phyloP scores from a whole-genome alignment of 2,113 vertebrate species.

The Albula glossodonta region DNA sequence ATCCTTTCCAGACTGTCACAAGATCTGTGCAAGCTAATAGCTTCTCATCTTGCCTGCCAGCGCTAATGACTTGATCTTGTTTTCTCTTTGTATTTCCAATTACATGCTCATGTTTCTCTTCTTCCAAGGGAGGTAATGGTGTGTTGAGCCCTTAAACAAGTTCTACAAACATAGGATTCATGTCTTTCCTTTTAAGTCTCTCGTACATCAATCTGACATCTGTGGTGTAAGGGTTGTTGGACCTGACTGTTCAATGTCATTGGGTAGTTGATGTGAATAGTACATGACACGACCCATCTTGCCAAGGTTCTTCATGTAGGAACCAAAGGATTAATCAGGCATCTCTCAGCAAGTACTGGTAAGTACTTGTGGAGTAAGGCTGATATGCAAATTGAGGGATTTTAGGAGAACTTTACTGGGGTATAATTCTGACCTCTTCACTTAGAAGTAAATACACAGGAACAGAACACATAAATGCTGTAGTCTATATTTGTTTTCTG shows the following conservation, averaged over 20 bases:
- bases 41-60: not conserved
- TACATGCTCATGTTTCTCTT: not conserved
- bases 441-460: not conserved
- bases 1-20: not conserved
- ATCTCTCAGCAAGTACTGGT: not conserved
- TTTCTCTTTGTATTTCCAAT: constrained; percentile 8
- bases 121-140: not conserved
- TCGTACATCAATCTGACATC: not conserved
- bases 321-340: not conserved
- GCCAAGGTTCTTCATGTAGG: not conserved
- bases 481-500: too few relatives aligned
- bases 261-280: not conserved
- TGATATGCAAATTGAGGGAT: not conserved
- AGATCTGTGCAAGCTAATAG: not conserved
- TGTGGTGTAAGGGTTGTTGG: not conserved
- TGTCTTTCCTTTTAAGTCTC: not conserved
- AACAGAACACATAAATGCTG: not conserved
- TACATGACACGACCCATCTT: not conserved
- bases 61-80: not conserved
- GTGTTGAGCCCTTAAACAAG: not conserved
- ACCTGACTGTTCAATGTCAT: not conserved
- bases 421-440: too few relatives aligned
- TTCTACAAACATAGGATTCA: not conserved
- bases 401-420: too few relatives aligned
- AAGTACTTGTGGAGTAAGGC: not conserved